phyloP scores from a whole-genome alignment of 2,113 vertebrate species.

The Dasyornis broadbenti region DNA sequence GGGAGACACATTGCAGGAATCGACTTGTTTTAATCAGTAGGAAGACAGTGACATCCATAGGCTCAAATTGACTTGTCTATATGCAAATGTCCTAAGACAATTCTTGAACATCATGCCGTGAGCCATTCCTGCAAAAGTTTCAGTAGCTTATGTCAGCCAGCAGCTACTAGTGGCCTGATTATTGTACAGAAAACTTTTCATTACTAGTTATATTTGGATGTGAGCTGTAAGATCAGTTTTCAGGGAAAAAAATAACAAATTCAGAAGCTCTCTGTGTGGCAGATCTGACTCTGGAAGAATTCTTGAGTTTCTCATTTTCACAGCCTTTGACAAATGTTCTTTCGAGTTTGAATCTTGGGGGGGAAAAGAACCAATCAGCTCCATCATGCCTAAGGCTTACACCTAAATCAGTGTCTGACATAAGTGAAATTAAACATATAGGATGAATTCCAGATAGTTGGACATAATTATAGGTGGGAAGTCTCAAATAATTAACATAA shows the following conservation, averaged over 20 bases:
- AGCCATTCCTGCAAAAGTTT: background rate
- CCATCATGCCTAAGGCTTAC: background rate
- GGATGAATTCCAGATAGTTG: background rate
- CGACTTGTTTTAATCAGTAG: background rate
- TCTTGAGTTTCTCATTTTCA: background rate
- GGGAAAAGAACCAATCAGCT: background rate
- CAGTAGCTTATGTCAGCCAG: background rate
- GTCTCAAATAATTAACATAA: background rate
- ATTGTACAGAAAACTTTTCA: background rate
- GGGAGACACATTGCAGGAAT: background rate
- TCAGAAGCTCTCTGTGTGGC: background rate
- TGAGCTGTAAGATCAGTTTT: background rate
- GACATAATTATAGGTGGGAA: background rate
- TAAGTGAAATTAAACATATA: background rate
- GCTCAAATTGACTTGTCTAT: background rate
- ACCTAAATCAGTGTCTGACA: background rate
- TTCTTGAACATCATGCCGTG: background rate
- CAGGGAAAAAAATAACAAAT: background rate
- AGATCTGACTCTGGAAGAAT: background rate
- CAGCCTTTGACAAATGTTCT: background rate
- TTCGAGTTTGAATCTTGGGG: background rate
- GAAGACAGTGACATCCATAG: background rate
- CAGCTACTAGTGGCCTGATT: background rate
- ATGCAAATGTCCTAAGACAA: background rate
- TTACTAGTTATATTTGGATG: background rate